Base-by-base conservation (phyloP, 2,888 invertebrate genomes). In the Eudemis profundana region DNA sequence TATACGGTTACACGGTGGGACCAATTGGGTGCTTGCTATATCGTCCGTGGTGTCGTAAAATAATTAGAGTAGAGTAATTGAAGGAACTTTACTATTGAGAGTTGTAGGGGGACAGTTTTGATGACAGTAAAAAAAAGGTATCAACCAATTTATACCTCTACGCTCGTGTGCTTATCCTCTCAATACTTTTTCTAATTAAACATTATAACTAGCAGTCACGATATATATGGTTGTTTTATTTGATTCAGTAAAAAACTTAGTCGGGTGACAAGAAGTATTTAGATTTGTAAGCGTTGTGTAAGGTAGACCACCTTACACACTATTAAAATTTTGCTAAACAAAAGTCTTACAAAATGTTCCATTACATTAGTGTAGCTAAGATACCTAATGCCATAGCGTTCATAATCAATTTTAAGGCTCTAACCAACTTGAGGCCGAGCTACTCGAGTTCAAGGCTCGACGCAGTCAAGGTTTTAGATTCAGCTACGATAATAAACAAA, bases 331-430 rank as follows among this genome's bases (percentile, higher is more conserved):
- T 33, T 33, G 4, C 17, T 54, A 42, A 8, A 4, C 7, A 33
- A 8, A 8, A 2, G 7, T 10, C 8, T 15, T 17, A 40, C 3
- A 12, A 5, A 15, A 44, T 44, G 14, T 46, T 36, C 21, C 46
- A 57, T 46, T 36, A 46, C 33, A 33, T 29, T 56, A 54, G 53
- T 44, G 7, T 29, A 33, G 29, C 19, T 56, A 15, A 44, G 8
- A 19, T 29, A 17, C 19, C 46, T 47, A 57, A 57, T 47, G 10
- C 57, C 15, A 21, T 14, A 42, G 33, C 38, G 44, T 59, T 38
- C 29, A 44, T 50, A 57, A 64, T 64, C 57, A 64, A 59, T 59
- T 50, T 57, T 36, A 46, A 50, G 21, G 56, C 56, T 29, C 46
- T 17, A 46, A 54, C 19, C 21, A 40, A 40, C 19, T 47, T 47